phyloP scores from a whole-genome alignment of 2,797 vertebrate genomes.

The Myotis pilosus region DNA sequence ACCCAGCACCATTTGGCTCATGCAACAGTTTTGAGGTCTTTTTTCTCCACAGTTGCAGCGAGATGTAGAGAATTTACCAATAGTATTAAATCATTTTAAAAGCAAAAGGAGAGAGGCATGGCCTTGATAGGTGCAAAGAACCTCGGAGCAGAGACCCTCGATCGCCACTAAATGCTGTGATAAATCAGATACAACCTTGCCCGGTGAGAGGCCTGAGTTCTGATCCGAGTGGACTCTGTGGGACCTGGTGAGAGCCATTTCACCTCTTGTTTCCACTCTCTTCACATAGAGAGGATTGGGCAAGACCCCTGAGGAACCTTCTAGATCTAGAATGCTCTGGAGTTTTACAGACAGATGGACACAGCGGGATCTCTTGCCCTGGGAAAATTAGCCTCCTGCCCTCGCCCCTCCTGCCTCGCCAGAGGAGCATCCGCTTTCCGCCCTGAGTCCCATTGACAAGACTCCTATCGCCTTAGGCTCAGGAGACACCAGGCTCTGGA shows the following conservation, averaged over 20 bases:
- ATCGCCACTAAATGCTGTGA: neutral
- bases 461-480: neutral
- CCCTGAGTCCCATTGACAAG: neutral
- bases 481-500: neutral
- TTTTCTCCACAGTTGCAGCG: neutral
- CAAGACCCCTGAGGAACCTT: neutral
- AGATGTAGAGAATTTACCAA: neutral
- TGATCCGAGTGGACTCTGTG: neutral
- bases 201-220: neutral
- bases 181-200: neutral
- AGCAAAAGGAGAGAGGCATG: neutral
- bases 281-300: neutral
- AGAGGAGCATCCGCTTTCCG: neutral
- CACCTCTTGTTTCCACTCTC: neutral
- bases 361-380: neutral
- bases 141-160: neutral
- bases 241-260: neutral
- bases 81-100: neutral
- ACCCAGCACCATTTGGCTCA: neutral
- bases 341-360: neutral
- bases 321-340: neutral
- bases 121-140: neutral
- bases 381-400: neutral
- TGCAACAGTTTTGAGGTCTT: neutral
- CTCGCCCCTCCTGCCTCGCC: neutral